Evolutionary conservation across 2,797 vertebrate species (phyloP).

Genomic region (Tiaroga cobitis): DNA sequence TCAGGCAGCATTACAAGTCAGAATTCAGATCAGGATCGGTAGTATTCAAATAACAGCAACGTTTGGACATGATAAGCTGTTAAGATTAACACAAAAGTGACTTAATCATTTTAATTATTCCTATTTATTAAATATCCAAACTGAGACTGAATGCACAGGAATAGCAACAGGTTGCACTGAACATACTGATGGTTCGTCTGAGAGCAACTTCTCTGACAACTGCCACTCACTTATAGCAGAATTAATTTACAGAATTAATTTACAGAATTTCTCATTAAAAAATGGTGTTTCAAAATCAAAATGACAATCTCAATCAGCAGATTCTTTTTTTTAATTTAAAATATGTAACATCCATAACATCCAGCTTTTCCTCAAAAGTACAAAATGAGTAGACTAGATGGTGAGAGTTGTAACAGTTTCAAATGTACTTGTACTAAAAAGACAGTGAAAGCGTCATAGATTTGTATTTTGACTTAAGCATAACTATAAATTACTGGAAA

Average conservation of each 20-base stretch:
- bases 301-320: not conserved
- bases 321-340: not conserved
- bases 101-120: not conserved
- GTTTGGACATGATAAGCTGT: not conserved
- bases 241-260: not conserved
- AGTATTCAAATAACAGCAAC: not conserved
- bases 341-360: not conserved
- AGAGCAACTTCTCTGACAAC: not conserved
- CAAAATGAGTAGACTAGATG: not conserved
- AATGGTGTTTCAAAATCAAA: not conserved
- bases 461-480: not conserved
- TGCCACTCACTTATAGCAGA: too few relatives aligned
- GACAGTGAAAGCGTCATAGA: not conserved
- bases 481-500: not conserved
- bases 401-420: not conserved
- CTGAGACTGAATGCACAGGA: not conserved
- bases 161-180: constrained; percentile 13
- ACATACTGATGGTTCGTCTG: not conserved
- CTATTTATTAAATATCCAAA: not conserved
- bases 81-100: not conserved
- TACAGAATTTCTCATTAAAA: not conserved
- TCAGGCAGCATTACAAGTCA: not conserved
- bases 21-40: not conserved
- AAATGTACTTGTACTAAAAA: not conserved
- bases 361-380: not conserved